Base-by-base conservation (phyloP, 2,888 invertebrate species). In the Sminthurides aquaticus region DNA sequence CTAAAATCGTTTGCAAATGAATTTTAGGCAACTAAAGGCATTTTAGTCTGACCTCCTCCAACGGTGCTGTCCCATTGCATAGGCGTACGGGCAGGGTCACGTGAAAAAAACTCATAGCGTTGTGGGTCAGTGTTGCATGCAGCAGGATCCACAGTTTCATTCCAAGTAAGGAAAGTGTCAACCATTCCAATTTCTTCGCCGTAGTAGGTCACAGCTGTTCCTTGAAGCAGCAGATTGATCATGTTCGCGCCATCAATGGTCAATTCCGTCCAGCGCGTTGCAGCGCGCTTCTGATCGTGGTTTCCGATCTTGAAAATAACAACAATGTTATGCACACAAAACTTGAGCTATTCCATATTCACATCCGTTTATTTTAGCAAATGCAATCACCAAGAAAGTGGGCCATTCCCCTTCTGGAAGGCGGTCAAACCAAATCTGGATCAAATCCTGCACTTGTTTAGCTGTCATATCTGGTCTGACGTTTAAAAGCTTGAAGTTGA, bases 31-130 rank as follows among this genome's bases (percentile, higher is more conserved):
- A n/a, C n/a, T n/a, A n/a, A n/a, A n/a, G n/a, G n/a, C n/a, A n/a
- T n/a, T n/a, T n/a, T n/a, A n/a, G n/a, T n/a, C n/a, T n/a, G n/a
- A n/a, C n/a, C n/a, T n/a, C n/a, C n/a, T n/a, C n/a, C n/a, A n/a
- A n/a, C n/a, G n/a, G n/a, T n/a, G n/a, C n/a, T n/a, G 73, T 81
- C 84, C 91, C 91, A 91, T 75, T 91, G 91, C 79, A 87, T 89
- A 0, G 91, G 91, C 0, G 90, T 89, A 28, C 91, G 82, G 70
- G 82, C 86, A 0, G 89, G 88, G 77, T 88, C 88, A 2, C 88
- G 80, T 0, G 85, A 84, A 27, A 78, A 80, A 49, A 78, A 75
- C 68, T 80, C 79, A 77, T 85, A 87, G 69, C 84, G 81, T 8
- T 43, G n/a, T n/a, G n/a, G n/a, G n/a, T n/a, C 73, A 0, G 84